These are phyloP conservation scores for Candidula unifasciata DNA, from an alignment of 2,888 invertebrate genomes.

Conservation along the genomic window DNA sequence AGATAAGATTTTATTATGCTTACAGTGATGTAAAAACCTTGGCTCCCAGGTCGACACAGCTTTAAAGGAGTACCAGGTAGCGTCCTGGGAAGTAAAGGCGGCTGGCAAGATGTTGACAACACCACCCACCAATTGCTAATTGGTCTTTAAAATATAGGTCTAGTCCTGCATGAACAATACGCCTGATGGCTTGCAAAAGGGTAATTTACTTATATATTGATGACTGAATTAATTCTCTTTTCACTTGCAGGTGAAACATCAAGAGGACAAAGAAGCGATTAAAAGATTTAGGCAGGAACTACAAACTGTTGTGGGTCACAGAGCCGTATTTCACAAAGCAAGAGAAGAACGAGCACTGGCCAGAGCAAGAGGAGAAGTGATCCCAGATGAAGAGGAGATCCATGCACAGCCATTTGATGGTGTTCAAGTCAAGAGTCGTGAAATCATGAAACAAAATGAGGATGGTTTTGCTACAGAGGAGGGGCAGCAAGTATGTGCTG, in stretches of 20 bases:
- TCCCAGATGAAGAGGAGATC: not conserved
- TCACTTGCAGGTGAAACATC: slow-evolving; percentile 12
- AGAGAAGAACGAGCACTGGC: slow-evolving; percentile 41
- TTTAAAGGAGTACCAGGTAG: too few relatives aligned
- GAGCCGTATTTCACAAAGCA: slow-evolving; percentile 19
- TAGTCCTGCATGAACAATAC: too few relatives aligned
- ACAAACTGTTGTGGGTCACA: slow-evolving; percentile 31
- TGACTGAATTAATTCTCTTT: not conserved
- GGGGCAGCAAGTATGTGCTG: not conserved
- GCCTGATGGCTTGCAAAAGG: too few relatives aligned
- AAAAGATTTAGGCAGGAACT: slow-evolving; percentile 25
- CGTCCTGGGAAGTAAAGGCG: too few relatives aligned
- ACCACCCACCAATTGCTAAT: too few relatives aligned
- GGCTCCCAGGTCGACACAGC: too few relatives aligned
- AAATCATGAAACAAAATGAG: not conserved
- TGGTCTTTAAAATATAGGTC: too few relatives aligned
- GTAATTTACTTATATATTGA: too few relatives aligned
- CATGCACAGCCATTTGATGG: not conserved
- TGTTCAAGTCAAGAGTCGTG: not conserved
- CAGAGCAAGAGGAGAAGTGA: slow-evolving; percentile 20
- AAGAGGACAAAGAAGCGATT: slow-evolving; percentile 36
- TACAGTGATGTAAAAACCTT: too few relatives aligned
- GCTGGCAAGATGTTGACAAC: too few relatives aligned
- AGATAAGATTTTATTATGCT: too few relatives aligned
- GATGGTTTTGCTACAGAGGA: not conserved